A percentile compares a stretch with the other conserved stretches of the same genome.
phyloP scores from a whole-genome alignment of 1,140 invertebrate genomes.

The Eriosoma lanigerum region DNA sequence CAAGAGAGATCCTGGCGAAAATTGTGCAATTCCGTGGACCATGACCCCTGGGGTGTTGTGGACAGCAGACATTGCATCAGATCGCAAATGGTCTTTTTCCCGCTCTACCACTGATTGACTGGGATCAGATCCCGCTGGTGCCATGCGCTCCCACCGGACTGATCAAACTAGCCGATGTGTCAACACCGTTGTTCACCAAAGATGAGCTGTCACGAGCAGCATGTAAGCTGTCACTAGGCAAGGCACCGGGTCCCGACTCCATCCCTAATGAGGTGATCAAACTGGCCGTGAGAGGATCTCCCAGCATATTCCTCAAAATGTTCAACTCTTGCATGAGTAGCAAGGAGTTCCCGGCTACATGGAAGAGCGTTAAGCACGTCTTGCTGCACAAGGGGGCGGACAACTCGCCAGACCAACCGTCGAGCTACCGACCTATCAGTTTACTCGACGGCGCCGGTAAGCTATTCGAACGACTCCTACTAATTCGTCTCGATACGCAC shows the following conservation, averaged over 20 bases:
- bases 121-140: too few species aligned
- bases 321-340: not conserved
- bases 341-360: not conserved
- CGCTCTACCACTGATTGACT: too few species aligned
- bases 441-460: not conserved
- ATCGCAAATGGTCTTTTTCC: too few species aligned
- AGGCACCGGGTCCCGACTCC: not conserved
- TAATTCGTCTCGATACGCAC: too few species aligned
- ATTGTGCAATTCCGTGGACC: not conserved
- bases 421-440: not conserved
- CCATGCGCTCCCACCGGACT: too few species aligned
- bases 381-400: not conserved
- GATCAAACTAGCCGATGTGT: too few species aligned
- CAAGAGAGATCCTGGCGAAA: not conserved
- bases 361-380: not conserved
- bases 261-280: not conserved
- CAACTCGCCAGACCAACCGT: not conserved
- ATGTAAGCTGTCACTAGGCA: not conserved
- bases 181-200: not conserved
- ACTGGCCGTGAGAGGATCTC: not conserved
- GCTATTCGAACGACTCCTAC: not conserved
- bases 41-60: constrained; percentile 17
- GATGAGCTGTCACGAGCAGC: not conserved
- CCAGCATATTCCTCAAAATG: not conserved
- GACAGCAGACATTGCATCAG: too few species aligned